Percentiles rank a stretch among this genome's conserved stretches.
Evolutionary conservation across 2,888 invertebrate species (phyloP).

Genomic region (Melanophora roralis): DNA sequence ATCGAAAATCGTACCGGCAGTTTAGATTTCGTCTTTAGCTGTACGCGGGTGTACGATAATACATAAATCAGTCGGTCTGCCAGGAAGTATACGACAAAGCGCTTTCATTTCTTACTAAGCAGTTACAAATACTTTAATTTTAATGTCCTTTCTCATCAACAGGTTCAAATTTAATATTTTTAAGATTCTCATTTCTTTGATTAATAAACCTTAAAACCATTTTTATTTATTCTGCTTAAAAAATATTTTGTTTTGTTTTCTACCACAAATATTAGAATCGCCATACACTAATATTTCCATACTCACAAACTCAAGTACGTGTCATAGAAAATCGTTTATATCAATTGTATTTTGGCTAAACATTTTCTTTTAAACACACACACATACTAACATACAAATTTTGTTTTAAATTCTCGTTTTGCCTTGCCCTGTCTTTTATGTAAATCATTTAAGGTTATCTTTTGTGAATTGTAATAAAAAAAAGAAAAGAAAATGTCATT

Average conservation of each 20-base stretch:
- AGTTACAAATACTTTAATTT: too few relatives aligned
- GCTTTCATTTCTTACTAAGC: too few relatives aligned
- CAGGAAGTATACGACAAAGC: too few relatives aligned
- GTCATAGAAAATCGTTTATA: constrained; percentile 26
- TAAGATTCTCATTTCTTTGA: too few relatives aligned
- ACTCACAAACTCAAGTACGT: not conserved
- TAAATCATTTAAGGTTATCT: constrained; percentile 24
- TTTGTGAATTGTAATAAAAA: constrained; percentile 33
- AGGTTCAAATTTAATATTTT: too few relatives aligned
- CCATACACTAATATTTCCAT: not conserved
- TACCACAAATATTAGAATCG: not conserved
- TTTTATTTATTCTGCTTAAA: not conserved
- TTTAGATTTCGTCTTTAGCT: too few relatives aligned
- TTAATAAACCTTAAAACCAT: too few relatives aligned
- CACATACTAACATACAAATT: constrained; percentile 7
- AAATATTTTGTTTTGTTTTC: constrained; percentile 9
- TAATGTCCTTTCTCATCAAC: too few relatives aligned
- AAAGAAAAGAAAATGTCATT: constrained; percentile 35
- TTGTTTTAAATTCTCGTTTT: not conserved
- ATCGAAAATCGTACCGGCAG: too few relatives aligned
- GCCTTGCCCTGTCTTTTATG: not conserved
- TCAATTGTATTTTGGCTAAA: constrained; percentile 42
- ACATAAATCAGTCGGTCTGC: too few relatives aligned
- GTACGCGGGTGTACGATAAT: too few relatives aligned
- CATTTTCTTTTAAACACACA: constrained; percentile 21